phyloP scores from a whole-genome alignment of 2,113 vertebrate genomes.

The Eurystomus gularis region DNA sequence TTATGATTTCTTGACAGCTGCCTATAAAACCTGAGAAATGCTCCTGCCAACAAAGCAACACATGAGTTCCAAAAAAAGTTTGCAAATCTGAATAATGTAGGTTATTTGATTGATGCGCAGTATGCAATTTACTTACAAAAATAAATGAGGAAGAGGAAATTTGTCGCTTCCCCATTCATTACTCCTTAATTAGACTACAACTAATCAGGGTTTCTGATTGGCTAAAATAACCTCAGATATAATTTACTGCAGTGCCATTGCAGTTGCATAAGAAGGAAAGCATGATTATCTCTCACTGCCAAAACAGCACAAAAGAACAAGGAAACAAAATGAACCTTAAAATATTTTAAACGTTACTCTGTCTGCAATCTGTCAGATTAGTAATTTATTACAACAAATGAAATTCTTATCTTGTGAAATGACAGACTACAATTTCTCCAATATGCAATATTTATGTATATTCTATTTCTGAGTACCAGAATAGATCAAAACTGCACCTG shows the following conservation, averaged over 20 bases:
- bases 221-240: slow-evolving; percentile 25
- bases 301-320: slow-evolving; percentile 7
- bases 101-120: slow-evolving; percentile 60
- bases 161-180: slow-evolving; percentile 63
- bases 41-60: slow-evolving; percentile 30
- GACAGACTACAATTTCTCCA: background rate
- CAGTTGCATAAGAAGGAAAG: background rate
- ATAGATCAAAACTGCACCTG: background rate
- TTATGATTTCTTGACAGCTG: slow-evolving; percentile 58
- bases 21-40: slow-evolving; percentile 54
- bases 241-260: slow-evolving; percentile 25
- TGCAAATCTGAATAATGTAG: slow-evolving; percentile 40
- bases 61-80: slow-evolving; percentile 11
- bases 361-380: slow-evolving; percentile 16
- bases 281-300: background rate
- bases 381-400: slow-evolving; percentile 30
- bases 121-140: slow-evolving; percentile 60
- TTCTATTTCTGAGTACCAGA: background rate
- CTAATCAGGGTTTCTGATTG: slow-evolving; percentile 62
- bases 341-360: background rate
- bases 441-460: background rate
- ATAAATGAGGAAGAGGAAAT: slow-evolving; percentile 62
- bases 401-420: slow-evolving; percentile 36
- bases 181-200: slow-evolving; percentile 60
- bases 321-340: slow-evolving; percentile 9